A percentile compares a stretch with the other conserved stretches of the same genome.
phyloP scores from a whole-genome alignment of 37 sponge, comb jelly and placozoan genomes.

The Lycopodina hypogea region DNA sequence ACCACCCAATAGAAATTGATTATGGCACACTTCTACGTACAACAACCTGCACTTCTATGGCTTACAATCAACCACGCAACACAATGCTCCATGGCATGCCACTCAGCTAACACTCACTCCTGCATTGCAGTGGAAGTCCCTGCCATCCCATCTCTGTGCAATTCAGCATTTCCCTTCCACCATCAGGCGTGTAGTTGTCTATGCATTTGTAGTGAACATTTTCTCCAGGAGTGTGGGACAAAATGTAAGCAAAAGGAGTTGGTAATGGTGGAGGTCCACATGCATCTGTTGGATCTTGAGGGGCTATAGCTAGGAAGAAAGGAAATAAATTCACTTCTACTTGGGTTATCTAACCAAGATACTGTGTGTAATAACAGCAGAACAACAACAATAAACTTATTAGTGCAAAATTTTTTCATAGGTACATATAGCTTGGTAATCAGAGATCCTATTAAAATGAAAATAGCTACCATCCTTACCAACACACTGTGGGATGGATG shows the following conservation, averaged over 20 bases:
- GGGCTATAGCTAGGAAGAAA: neutral
- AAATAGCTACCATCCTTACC: neutral
- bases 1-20: too few species aligned
- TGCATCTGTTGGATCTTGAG: neutral
- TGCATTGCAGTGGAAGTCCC: slow-evolving; percentile 20
- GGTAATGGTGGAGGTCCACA: slow-evolving; percentile 14
- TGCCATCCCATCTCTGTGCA: slow-evolving; percentile 18
- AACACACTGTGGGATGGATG: slow-evolving; percentile 13
- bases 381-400: too few species aligned
- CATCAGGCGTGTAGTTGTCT: neutral
- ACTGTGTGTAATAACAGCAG: too few species aligned
- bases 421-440: neutral
- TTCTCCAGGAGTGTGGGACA: slow-evolving; percentile 16
- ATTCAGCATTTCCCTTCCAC: neutral
- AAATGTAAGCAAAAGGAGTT: slow-evolving; percentile 2
- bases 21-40: too few species aligned
- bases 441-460: neutral
- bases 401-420: too few species aligned
- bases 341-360: too few species aligned
- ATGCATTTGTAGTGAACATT: slow-evolving; percentile 22
- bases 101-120: slow-evolving; percentile 1
- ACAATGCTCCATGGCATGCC: too few species aligned
- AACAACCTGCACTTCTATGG: too few species aligned
- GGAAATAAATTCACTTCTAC: too few species aligned
- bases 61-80: neutral